These are phyloP conservation scores for Perccottus glenii DNA, from an alignment of 2,113 vertebrate genomes.

Conservation along the genomic window DNA sequence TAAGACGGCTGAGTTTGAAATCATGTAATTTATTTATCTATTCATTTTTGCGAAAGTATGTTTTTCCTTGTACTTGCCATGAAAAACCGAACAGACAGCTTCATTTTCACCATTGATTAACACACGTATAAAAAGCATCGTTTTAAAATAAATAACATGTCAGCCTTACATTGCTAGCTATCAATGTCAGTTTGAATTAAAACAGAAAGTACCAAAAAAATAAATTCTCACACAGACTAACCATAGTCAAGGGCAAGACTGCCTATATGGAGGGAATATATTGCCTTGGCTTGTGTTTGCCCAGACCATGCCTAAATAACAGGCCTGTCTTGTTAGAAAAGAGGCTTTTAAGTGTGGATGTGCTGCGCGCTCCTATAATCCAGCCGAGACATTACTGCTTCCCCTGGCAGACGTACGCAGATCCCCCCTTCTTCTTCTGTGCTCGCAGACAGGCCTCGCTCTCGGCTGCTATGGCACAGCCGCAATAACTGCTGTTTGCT, in stretches of 20 bases:
- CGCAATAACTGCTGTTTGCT: constrained; percentile 80
- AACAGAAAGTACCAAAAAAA: background rate
- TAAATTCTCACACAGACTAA: constrained; percentile 54
- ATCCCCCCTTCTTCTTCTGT: constrained; percentile 61
- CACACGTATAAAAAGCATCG: no score
- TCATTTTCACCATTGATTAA: background rate
- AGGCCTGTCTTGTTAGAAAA: constrained; percentile 77
- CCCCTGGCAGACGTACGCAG: constrained; percentile 80
- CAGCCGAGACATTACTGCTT: constrained; percentile 78
- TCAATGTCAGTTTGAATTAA: background rate
- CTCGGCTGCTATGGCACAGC: constrained; percentile 70
- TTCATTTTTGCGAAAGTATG: no score
- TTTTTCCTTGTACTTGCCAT: no score
- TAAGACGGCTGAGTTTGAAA: no score
- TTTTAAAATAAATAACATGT: no score
- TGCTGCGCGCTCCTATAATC: constrained; percentile 77
- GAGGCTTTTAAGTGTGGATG: constrained; percentile 77
- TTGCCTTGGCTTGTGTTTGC: constrained; percentile 64
- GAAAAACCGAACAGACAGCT: no score
- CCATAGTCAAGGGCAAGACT: constrained; percentile 59
- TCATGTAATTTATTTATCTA: no score
- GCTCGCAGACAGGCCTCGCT: constrained; percentile 61
- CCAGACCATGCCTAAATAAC: constrained; percentile 75
- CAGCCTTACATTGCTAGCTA: no score
- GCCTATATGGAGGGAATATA: constrained; percentile 55